phyloP scores from a whole-genome alignment of 2,113 vertebrate species.

The Silurus meridionalis region DNA sequence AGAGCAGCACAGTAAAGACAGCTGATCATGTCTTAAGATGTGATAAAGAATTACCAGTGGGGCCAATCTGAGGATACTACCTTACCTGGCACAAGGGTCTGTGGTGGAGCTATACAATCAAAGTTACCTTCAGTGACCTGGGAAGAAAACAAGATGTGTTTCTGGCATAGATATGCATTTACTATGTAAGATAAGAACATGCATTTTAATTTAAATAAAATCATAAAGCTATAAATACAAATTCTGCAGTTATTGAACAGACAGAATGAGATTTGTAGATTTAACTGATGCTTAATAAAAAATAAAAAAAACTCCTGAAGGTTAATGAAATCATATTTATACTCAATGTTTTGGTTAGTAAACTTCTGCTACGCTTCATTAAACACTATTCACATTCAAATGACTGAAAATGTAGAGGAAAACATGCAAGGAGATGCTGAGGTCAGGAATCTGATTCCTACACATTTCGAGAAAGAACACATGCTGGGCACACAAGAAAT shows the following conservation, averaged over 20 bases:
- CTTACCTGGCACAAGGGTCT: slow-evolving; percentile 45
- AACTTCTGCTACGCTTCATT: background rate
- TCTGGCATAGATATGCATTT: background rate
- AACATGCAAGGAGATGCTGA: background rate
- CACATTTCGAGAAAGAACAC: background rate
- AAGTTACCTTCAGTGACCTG: slow-evolving; percentile 38
- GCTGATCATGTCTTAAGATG: slow-evolving; percentile 23
- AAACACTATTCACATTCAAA: background rate
- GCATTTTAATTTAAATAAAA: background rate
- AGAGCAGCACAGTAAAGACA: slow-evolving; percentile 17
- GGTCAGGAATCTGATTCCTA: background rate
- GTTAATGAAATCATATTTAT: background rate
- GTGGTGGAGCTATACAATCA: slow-evolving; percentile 22
- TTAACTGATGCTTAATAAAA: background rate
- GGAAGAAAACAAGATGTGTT: background rate
- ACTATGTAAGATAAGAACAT: background rate
- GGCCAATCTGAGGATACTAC: slow-evolving; percentile 14
- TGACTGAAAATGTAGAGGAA: background rate
- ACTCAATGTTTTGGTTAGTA: background rate
- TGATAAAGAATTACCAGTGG: slow-evolving; percentile 24
- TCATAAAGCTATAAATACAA: background rate
- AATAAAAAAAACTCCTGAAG: background rate
- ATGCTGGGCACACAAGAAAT: background rate
- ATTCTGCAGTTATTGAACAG: background rate
- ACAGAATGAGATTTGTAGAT: background rate